These are phyloP conservation scores for Palythoa grandiflora DNA, from an alignment of 92 coral and sea anemone species.

Conservation along the genomic window DNA sequence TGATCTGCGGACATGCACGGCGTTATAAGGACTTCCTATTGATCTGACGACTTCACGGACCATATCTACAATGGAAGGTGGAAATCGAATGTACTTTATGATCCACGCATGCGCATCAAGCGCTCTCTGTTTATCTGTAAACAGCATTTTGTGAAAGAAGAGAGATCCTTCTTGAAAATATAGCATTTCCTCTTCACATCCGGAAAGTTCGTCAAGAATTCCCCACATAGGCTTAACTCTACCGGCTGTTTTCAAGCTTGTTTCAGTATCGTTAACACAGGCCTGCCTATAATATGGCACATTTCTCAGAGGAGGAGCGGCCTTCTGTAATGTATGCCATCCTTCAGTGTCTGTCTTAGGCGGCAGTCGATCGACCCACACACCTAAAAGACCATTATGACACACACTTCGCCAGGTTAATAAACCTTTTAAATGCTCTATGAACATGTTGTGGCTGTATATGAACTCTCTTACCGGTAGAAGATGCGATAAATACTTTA, in stretches of 20 bases:
- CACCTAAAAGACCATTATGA: slow-evolving; percentile 84
- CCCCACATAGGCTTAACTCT: slow-evolving; percentile 69
- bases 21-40: slow-evolving; percentile 76
- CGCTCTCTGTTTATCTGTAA: slow-evolving; percentile 70
- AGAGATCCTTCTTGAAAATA: slow-evolving; percentile 96
- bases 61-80: slow-evolving; percentile 65
- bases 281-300: slow-evolving; percentile 68
- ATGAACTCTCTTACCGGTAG: slow-evolving; percentile 81
- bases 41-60: slow-evolving; percentile 51
- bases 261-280: slow-evolving; percentile 58
- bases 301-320: background rate
- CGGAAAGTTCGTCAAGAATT: slow-evolving; percentile 68
- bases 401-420: slow-evolving; percentile 76
- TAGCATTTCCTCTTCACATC: slow-evolving; percentile 72
- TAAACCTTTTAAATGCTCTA: slow-evolving; percentile 35
- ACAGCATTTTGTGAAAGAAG: slow-evolving; percentile 73
- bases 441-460: slow-evolving; percentile 72
- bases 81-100: slow-evolving; percentile 74
- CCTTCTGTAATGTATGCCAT: slow-evolving; percentile 56
- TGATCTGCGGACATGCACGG: slow-evolving; percentile 90
- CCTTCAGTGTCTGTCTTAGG: slow-evolving; percentile 26
- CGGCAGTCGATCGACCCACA: slow-evolving; percentile 88
- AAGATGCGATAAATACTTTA: slow-evolving; percentile 72
- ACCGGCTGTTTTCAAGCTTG: background rate
- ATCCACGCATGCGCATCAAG: slow-evolving; percentile 83